Base-by-base conservation (phyloP, 2,888 invertebrate genomes). In the Athalia circularis region DNA sequence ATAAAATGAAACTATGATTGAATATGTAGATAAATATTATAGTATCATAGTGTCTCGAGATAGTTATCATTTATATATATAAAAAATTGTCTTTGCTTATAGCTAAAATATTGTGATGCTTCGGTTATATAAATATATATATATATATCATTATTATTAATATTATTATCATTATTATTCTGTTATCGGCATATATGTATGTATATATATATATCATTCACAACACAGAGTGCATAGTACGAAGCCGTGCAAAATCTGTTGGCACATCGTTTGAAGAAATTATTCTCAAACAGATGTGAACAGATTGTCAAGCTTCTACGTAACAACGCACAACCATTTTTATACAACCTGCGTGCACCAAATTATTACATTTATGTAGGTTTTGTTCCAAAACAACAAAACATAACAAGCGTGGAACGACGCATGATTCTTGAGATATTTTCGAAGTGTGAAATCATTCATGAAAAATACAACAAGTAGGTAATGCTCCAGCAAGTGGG, bases 151-250 rank as follows among this genome's bases (percentile, higher is more conserved):
- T 84, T 85, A 80, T 83, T 84, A 83, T 87, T 84, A 86, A 84
- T 84, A 83, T 86, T 84, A 83, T 86, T 84, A 84, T 86, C 84
- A 83, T 87, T 82, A 65, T 83, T 80, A 82, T 75, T 52, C 52
- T 43, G 29, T 43, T 45, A 70, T 45, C 59, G 57, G 70, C 48
- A 65, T 65, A 57, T 45, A 79, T 79, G 77, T 79, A 80, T 80
- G 80, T 80, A 77, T 81, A 68, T 80, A 64, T 79, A 80, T 81
- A 85, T 88, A 88, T 86, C 89, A 89, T 89, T 90, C 90, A 90
- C 90, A 90, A 90, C 90, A 88, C 90, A 90, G 90, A 90, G 90
- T 89, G 90, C 90, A 89, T 88, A 90, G 89, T 90, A 89, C 89
- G 89, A 89, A 90, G 89, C 89, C 86, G 82, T 85, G 87, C 82